These are phyloP conservation scores for Ianthella basta DNA, from an alignment of 37 sponge, comb jelly and placozoan genomes.

Conservation along the genomic window DNA sequence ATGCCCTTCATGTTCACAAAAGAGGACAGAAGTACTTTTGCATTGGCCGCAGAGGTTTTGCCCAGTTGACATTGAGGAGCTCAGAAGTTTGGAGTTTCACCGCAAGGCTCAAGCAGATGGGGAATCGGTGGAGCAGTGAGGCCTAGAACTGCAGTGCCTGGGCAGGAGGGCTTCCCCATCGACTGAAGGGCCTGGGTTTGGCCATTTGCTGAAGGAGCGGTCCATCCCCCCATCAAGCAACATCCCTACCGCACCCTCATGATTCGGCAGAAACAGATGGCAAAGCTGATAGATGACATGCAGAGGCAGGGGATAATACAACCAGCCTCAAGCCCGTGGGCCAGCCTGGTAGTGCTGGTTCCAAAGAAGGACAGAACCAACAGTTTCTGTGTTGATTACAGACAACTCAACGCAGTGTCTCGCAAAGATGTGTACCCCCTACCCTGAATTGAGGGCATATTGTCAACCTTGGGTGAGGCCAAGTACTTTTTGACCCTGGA, in stretches of 20 bases:
- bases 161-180: slow-evolving; percentile 19
- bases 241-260: slow-evolving; percentile 46
- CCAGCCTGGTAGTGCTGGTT: slow-evolving; percentile 70
- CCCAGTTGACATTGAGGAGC: slow-evolving; percentile 38
- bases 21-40: not conserved
- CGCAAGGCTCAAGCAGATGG: slow-evolving; percentile 11
- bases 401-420: slow-evolving; percentile 43
- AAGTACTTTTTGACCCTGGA: slow-evolving; percentile 59
- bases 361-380: slow-evolving; percentile 58
- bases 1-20: slow-evolving; percentile 15
- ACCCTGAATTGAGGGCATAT: slow-evolving; percentile 54
- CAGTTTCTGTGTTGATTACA: slow-evolving; percentile 64
- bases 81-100: slow-evolving; percentile 38
- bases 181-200: slow-evolving; percentile 16
- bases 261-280: slow-evolving; percentile 13
- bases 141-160: slow-evolving; percentile 5
- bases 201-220: slow-evolving; percentile 29
- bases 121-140: slow-evolving; percentile 35
- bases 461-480: slow-evolving; percentile 35
- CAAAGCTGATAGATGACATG: slow-evolving; percentile 50
- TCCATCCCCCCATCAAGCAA: slow-evolving; percentile 53
- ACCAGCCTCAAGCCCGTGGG: slow-evolving; percentile 59
- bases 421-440: slow-evolving; percentile 67
- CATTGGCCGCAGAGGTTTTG: slow-evolving; percentile 12
- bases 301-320: slow-evolving; percentile 30